A percentile compares a stretch with the other conserved stretches of the same genome.
Evolutionary conservation across 2,888 invertebrate genomes (phyloP).

Genomic region (Synanthedon vespiformis): DNA sequence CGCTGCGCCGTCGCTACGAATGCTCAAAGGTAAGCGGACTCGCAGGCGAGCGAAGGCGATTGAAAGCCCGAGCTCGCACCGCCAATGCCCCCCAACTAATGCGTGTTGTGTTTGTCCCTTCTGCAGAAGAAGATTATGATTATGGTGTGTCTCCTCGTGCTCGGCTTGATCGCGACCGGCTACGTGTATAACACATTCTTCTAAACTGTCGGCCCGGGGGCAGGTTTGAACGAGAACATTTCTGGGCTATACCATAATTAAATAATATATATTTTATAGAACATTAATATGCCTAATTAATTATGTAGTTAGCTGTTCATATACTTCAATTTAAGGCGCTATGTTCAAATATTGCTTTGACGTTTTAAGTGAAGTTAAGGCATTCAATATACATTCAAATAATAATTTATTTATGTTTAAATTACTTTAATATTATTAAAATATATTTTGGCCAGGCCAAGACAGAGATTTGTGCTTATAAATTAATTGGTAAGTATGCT

Average conservation of each 20-base stretch:
- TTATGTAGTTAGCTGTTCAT: too few relatives aligned
- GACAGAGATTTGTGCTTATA: too few relatives aligned
- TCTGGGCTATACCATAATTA: conserved; percentile 21
- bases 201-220: conserved; percentile 53
- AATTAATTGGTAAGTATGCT: too few relatives aligned
- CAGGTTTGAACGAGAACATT: conserved; percentile 58
- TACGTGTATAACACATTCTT: conserved; percentile 69
- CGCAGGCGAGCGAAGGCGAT: conserved; percentile 6
- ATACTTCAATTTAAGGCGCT: too few relatives aligned
- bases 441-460: too few relatives aligned
- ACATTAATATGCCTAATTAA: conserved; percentile 20
- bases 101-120: conserved; percentile 62
- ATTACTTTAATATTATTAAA: neutral
- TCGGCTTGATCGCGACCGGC: conserved; percentile 76
- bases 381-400: neutral
- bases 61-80: conserved; percentile 6
- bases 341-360: too few relatives aligned
- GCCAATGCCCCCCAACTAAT: conserved; percentile 37
- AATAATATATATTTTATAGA: conserved; percentile 29
- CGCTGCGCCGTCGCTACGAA: conserved; percentile 26
- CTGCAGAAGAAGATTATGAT: conserved; percentile 95
- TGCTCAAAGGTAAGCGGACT: conserved; percentile 55
- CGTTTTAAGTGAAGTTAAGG: too few relatives aligned
- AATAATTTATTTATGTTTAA: neutral
- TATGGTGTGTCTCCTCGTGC: conserved; percentile 86